Conservation (phyloP, 2,888 invertebrate genomes). For the Ferdinandea cuprea region DNA sequence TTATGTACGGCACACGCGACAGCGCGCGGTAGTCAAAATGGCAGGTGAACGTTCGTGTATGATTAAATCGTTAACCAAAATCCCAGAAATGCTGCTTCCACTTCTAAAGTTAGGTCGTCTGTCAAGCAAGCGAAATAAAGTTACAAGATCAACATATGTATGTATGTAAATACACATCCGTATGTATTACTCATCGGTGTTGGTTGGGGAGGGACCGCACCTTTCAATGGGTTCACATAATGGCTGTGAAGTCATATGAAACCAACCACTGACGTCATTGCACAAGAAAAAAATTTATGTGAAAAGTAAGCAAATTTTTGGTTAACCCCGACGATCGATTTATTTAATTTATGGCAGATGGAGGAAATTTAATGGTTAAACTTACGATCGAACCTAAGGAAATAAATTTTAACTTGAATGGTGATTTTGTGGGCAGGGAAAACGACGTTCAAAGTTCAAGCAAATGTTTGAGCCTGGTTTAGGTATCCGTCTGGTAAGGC, state of each 20-base stretch:
- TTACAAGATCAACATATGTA: too few relatives aligned
- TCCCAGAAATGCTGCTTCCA: conserved; percentile 1
- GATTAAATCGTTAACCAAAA: conserved; percentile 20
- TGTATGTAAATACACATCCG: too few relatives aligned
- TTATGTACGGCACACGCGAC: conserved; percentile 29
- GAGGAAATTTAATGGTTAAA: conserved; percentile 35
- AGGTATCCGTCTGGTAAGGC: too few relatives aligned
- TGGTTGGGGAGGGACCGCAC: conserved; percentile 21
- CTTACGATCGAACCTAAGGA: not conserved
- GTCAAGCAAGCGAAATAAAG: conserved; percentile 10
- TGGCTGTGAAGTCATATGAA: conserved; percentile 38
- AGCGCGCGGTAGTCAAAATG: not conserved
- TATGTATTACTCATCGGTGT: conserved; percentile 22
- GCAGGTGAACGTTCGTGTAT: conserved; percentile 33
- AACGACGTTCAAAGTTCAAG: too few relatives aligned
- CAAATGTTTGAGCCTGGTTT: too few relatives aligned
- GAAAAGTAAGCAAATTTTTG: conserved; percentile 1
- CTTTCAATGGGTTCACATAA: conserved; percentile 25
- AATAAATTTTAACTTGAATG: conserved; percentile 17
- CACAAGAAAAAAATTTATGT: not conserved
- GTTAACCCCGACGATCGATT: conserved; percentile 31
- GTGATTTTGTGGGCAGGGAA: not conserved
- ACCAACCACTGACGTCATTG: conserved; percentile 34
- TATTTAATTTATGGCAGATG: conserved; percentile 39
- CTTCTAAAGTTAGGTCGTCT: conserved; percentile 15